Percentiles rank a stretch among this genome's conserved stretches.
Evolutionary conservation across 92 coral and sea anemone genomes (phyloP).

Genomic region (Zoanthus sansibaricus): DNA sequence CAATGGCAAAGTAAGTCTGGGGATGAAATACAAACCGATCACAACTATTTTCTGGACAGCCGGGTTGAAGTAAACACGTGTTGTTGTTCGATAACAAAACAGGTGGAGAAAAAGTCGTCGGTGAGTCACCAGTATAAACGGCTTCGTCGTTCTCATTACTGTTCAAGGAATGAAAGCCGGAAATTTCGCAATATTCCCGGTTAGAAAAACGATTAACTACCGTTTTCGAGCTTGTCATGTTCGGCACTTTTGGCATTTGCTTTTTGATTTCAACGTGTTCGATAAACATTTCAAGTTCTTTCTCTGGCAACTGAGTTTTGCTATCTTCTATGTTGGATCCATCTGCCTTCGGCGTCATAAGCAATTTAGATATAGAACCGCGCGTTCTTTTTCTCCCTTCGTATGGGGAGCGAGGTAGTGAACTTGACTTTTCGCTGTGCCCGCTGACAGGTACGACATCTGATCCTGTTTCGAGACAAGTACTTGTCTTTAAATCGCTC

Average conservation of each 20-base stretch:
- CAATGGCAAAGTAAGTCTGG: constrained; percentile 48
- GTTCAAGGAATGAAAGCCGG: neutral
- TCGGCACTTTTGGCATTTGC: neutral
- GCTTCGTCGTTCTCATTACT: neutral
- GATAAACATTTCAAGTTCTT: neutral
- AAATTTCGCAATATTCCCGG: neutral
- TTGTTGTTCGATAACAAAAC: constrained; percentile 4
- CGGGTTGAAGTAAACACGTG: constrained; percentile 22
- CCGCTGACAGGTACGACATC: neutral
- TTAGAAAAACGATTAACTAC: neutral
- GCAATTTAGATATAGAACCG: constrained; percentile 24
- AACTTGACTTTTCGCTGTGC: neutral
- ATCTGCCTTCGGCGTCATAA: neutral
- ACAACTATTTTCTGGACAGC: constrained; percentile 14
- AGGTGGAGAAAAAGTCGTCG: constrained; percentile 9
- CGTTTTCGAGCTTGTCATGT: neutral
- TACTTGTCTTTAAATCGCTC: neutral
- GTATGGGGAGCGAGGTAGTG: neutral
- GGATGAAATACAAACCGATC: constrained; percentile 13
- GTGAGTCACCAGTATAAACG: neutral
- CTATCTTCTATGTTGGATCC: neutral
- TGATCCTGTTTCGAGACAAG: neutral
- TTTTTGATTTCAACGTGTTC: neutral
- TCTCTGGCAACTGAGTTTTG: neutral
- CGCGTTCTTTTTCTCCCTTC: constrained; percentile 24